These are phyloP conservation scores for Mormyrops attenuatus DNA, from an alignment of 2,797 vertebrate genomes.

Conservation along the genomic window DNA sequence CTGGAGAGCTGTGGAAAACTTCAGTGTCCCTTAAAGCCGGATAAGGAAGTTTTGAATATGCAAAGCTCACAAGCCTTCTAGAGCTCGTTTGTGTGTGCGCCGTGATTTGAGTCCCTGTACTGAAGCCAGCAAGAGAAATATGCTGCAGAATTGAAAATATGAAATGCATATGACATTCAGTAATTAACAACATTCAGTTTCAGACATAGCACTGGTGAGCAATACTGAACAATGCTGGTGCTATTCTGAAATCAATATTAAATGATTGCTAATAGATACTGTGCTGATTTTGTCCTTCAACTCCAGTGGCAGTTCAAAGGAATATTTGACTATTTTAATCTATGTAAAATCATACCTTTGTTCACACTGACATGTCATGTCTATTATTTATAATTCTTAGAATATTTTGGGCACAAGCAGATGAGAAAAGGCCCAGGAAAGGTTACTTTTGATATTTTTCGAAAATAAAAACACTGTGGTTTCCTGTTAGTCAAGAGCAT, in stretches of 20 bases:
- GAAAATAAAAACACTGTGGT: background rate
- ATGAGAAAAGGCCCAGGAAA: background rate
- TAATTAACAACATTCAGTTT: background rate
- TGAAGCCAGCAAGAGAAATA: background rate
- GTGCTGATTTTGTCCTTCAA: background rate
- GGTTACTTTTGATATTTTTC: background rate
- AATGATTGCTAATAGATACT: background rate
- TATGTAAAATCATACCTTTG: background rate
- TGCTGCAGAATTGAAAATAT: background rate
- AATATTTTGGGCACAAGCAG: background rate
- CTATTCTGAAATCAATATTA: background rate
- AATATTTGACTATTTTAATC: background rate
- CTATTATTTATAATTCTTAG: background rate
- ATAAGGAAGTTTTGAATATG: slow-evolving; percentile 12
- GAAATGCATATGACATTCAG: background rate
- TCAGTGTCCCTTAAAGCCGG: slow-evolving; percentile 27
- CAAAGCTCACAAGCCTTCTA: background rate
- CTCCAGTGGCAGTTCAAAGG: background rate
- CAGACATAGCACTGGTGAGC: background rate
- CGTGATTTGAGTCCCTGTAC: background rate
- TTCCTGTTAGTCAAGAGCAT: background rate
- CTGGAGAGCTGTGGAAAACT: slow-evolving; percentile 32
- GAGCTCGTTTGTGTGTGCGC: background rate
- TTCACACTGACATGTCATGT: background rate
- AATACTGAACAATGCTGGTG: background rate